Evolutionary conservation across 2,888 invertebrate species (phyloP), one percentile per base, ranked within the genome.

Genomic region (Zelleria hepariella): DNA sequence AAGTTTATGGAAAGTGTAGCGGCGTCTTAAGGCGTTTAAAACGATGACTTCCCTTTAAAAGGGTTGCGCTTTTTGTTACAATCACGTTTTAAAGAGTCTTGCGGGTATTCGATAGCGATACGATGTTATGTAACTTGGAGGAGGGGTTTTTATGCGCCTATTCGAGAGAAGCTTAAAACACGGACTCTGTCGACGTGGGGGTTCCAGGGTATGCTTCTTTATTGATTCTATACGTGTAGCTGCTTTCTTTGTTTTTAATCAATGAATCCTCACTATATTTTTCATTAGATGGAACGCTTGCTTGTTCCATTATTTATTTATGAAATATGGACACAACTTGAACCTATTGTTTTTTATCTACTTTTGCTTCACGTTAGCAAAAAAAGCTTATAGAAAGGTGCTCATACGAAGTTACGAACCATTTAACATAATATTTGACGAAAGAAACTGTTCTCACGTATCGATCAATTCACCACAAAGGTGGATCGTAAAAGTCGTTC

Each of bases 61-160:
- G 86, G 86, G 84, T 86, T 87, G 86, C 79, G 75, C 79, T 86
- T 87, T 86, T 85, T 87, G 79, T 86, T 72, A 42, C 78, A 76
- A 84, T 80, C 81, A 82, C 77, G 74, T 70, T 78, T 80, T 42
- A 42, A 74, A 76, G 70, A 68, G 73, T 71, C 72, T 69, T 74
- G 75, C 71, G 65, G 78, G 75, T 74, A 57, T 62, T 59, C 75
- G 77, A 80, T 82, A 75, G 78, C 77, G 71, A 74, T 71, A 68
- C 73, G 73, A 74, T 77, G 77, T 73, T 73, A 78, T 80, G 78
- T 77, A 75, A 73, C 74, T 69, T 71, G 73, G 71, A 72, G 73
- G 69, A 69, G 64, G 67, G 70, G 66, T 67, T 69, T 67, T 67
- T 56, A 56, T 57, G 53, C 51, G 26, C 10, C 75, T 77, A 77